Conservation (phyloP, 2,888 invertebrate species). For the Megastigmus dorsalis region DNA sequence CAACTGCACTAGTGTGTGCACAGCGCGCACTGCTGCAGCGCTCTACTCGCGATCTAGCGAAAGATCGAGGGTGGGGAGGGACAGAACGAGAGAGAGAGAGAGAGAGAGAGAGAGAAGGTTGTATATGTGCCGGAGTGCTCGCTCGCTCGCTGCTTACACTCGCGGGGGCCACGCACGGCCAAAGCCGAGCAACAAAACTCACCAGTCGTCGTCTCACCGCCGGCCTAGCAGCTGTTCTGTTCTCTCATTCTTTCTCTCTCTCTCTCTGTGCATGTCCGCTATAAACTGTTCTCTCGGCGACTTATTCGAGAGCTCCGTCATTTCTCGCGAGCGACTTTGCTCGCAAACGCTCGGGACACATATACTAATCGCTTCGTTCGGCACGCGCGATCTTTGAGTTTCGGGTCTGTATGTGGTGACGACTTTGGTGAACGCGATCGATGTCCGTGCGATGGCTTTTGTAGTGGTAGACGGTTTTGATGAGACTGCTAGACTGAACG, state of each 20-base stretch:
- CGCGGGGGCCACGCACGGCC: not conserved
- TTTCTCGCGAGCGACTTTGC: no score
- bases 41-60: slow-evolving; percentile 2
- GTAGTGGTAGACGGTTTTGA: no score
- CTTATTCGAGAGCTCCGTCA: not conserved
- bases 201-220: slow-evolving; percentile 34
- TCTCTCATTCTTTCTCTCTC: not conserved
- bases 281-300: not conserved
- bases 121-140: not conserved
- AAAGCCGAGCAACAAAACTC: slow-evolving; percentile 36
- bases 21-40: not conserved
- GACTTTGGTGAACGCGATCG: no score
- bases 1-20: no score
- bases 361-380: no score
- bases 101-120: not conserved
- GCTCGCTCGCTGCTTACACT: not conserved
- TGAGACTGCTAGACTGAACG: no score
- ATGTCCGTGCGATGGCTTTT: no score
- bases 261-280: not conserved
- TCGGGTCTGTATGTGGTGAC: no score
- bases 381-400: no score
- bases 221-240: not conserved
- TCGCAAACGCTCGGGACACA: no score
- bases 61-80: not conserved
- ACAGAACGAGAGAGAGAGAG: not conserved